Evolutionary conservation across 1,140 invertebrate species (phyloP).

Genomic region (Caligus rogercresseyi): DNA sequence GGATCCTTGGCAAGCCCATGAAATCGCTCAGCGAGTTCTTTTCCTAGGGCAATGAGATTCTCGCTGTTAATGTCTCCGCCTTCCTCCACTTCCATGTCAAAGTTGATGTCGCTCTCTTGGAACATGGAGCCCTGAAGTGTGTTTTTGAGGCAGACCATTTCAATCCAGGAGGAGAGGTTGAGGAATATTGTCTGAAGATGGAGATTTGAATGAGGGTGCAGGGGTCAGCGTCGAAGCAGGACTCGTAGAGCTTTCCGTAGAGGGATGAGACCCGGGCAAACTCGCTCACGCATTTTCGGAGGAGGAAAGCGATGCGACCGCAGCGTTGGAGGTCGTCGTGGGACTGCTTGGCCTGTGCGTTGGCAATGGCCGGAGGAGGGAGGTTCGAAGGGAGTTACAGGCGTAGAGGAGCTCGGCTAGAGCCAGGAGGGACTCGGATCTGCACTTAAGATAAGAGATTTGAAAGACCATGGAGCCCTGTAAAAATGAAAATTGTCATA

Average conservation of each 20-base stretch:
- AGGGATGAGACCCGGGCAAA: conserved; percentile 51
- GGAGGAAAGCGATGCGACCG: conserved; percentile 57
- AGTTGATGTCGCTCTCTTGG: conserved; percentile 4
- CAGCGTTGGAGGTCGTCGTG: conserved; percentile 62
- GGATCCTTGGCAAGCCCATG: conserved; percentile 12
- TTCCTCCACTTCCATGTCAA: not conserved
- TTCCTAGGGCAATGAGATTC: conserved; percentile 3
- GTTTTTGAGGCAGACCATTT: conserved; percentile 34
- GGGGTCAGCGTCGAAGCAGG: conserved; percentile 79
- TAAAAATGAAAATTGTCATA: no score
- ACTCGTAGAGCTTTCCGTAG: conserved; percentile 54
- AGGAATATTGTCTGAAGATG: conserved; percentile 56
- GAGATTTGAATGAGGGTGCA: conserved; percentile 58
- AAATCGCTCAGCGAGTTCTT: conserved; percentile 12
- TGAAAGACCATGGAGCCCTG: conserved; percentile 16
- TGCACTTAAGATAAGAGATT: conserved; percentile 42
- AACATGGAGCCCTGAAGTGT: conserved; percentile 14
- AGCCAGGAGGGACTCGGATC: conserved; percentile 55
- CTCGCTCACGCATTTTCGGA: conserved; percentile 55
- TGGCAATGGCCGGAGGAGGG: conserved; percentile 75
- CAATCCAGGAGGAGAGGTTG: conserved; percentile 52
- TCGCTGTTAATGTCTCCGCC: not conserved
- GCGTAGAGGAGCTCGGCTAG: conserved; percentile 53
- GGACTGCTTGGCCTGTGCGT: conserved; percentile 51
- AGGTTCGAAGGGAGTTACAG: conserved; percentile 62